Base-by-base conservation (phyloP, 2,888 invertebrate species). In the Microdon myrmicae region DNA sequence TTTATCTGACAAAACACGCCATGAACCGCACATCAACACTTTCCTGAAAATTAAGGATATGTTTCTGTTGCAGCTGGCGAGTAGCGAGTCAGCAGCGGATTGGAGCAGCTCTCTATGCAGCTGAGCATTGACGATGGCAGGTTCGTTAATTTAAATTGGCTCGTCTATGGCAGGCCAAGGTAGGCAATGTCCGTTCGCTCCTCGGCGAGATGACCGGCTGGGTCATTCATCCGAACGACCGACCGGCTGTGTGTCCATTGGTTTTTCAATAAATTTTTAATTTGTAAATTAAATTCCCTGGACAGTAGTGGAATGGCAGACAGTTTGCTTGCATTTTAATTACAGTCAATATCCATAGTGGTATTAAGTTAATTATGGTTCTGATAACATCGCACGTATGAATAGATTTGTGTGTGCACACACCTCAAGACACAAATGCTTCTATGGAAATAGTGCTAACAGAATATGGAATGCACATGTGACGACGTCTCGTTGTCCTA, bases 311-410 rank as follows among this genome's bases (percentile, higher is more conserved):
- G 58, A 64, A 58, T 64, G 64, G 58, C 64, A 64, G 64, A 51
- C 64, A 64, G 64, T 64, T 64, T 64, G 64, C 58, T 64, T 64
- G 64, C 64, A 64, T 64, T 64, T 64, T 64, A 64, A 64, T 64
- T 64, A 64, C 64, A 64, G 64, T 64, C 64, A 64, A 64, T 51
- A 64, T 64, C 64, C 64, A 47, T 64, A 58, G 58, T 58, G 56
- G 64, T 58, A 64, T 64, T 64, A 58, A 64, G 64, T 64, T 64
- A 64, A 64, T 56, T 64, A 64, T 58, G 56, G 37, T 58, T 56
- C 47, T 51, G 64, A 64, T 64, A 58, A 58, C 61, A 51, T 64
- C 61, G 48, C 45, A 56, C 51, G 47, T 41, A 29, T 22, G 45
- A 25, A 8, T 20, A 14, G 17, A 39, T 31, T 41, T 49, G 43